phyloP scores from a whole-genome alignment of 23 tunicate species.

The Styela clava region DNA sequence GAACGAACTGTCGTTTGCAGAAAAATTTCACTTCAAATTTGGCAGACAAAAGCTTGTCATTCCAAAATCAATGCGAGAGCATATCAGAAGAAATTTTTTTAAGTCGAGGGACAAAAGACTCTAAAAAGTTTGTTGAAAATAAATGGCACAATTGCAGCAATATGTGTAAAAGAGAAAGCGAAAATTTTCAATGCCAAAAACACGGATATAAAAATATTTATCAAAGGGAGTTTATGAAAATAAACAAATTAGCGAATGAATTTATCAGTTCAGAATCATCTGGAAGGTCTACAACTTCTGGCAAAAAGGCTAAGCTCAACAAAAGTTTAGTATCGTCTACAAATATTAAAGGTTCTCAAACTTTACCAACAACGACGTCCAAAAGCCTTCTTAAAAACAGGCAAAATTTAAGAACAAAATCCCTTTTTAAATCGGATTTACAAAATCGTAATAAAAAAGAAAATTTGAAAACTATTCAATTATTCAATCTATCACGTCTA shows the following conservation, averaged over 20 bases:
- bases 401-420: neutral
- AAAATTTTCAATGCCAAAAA: neutral
- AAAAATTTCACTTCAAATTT: neutral
- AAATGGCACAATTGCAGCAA: neutral
- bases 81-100: neutral
- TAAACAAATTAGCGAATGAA: neutral
- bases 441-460: neutral
- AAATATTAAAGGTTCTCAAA: neutral
- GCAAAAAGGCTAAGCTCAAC: neutral
- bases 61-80: neutral
- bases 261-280: neutral
- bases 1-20: neutral
- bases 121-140: neutral
- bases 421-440: neutral
- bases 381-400: neutral
- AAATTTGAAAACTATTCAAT: neutral
- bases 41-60: neutral
- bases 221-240: neutral
- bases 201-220: neutral
- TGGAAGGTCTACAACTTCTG: neutral
- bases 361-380: neutral
- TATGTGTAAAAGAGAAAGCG: neutral
- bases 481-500: neutral
- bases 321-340: neutral
- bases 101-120: neutral